Base-by-base conservation (phyloP, 2,797 vertebrate genomes). In the Etheostoma nigrum region DNA sequence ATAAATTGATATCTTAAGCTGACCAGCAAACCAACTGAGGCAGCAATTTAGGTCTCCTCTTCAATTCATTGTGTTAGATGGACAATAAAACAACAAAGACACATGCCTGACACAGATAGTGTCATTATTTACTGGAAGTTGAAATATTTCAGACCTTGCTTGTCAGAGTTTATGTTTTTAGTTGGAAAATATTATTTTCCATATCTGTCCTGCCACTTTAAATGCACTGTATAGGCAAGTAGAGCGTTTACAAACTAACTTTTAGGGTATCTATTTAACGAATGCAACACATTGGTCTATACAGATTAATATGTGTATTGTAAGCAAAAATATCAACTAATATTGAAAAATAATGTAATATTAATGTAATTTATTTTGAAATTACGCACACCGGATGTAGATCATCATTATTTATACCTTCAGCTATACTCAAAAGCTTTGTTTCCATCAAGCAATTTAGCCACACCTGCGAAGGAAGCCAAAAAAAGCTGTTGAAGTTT, bases 321-420 rank as follows among this genome's bases (percentile, higher is more conserved):
- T 23, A 25, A 16, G 12, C 16, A 30, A 36, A 58, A 51, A 14
- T 25, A 15, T 48, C 12, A 1, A 18, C 18, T 13, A 13, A n/a
- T 25, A 48, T n/a, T 16, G 10, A 40, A 40, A 45, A 14, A 27
- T 44, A 10, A 33, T 14, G 4, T 8, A 33, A 4, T 0, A 7
- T 40, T 4, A 40, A 21, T 6, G 33, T 1, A 1, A 0, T 83
- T 88, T 86, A 86, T 80, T 90, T 75, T 84, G 85, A 83, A 86
- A 77, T 16, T 0, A 0, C 0, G 0, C 12, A 0, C 2, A 82
- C 72, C 81, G 85, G 90, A 88, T 67, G 57, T 54, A 0, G 0
- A 3, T 2, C 0, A n/a, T 0, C 2, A 3, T 13, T 19, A 1
- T 19, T 33, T 48, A 6, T n/a, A 3, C 6, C 4, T 81, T 16